Conservation (phyloP, 2,797 vertebrate species). For the Phrynocephalus forsythii region DNA sequence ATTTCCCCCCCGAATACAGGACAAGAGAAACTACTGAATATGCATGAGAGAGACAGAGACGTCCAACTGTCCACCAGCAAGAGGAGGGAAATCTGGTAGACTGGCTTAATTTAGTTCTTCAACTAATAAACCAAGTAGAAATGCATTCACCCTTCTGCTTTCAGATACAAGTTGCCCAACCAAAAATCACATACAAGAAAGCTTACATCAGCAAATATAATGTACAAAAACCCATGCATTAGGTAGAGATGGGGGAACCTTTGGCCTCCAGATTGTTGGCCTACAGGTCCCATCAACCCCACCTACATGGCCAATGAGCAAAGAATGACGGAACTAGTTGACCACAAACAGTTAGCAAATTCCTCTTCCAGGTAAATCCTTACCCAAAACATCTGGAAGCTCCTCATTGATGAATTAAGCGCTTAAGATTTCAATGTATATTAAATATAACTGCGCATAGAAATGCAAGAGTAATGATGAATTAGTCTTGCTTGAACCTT, state of each 20-base stretch:
- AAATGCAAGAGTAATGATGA: no score
- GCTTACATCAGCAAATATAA: neutral
- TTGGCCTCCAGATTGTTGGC: neutral
- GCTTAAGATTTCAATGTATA: no score
- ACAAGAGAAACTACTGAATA: neutral
- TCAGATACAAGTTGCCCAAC: neutral
- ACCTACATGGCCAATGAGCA: neutral
- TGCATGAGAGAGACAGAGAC: neutral
- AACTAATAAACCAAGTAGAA: neutral
- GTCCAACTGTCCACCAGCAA: neutral
- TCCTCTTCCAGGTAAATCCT: no score
- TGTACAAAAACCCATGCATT: neutral
- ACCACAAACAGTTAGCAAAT: neutral
- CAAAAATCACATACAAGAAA: neutral
- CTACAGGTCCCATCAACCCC: neutral
- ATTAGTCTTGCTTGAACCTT: no score
- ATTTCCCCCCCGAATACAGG: neutral
- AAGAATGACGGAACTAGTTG: neutral
- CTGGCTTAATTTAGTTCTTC: neutral
- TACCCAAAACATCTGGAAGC: no score
- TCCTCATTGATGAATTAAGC: no score
- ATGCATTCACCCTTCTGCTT: neutral
- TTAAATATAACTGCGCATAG: no score
- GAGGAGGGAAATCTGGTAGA: neutral
- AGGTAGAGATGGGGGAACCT: no score